phyloP scores from a whole-genome alignment of 2,113 vertebrate species.

The Lynx canadensis region DNA sequence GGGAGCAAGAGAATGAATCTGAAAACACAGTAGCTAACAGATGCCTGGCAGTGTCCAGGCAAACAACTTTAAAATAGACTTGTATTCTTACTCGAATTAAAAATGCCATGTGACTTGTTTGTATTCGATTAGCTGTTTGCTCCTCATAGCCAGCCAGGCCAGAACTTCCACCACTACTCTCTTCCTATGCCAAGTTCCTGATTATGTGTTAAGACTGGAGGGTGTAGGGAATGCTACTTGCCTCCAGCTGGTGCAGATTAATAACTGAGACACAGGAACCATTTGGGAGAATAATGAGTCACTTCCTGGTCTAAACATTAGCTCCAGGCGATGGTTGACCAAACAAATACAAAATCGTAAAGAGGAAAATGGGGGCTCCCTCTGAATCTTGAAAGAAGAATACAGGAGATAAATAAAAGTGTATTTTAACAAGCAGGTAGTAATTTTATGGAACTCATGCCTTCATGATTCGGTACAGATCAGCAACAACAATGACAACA shows the following conservation, averaged over 20 bases:
- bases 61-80: conserved; percentile 75
- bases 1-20: not conserved
- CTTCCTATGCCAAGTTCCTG: conserved; percentile 50
- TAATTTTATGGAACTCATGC: not conserved
- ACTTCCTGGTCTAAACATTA: conserved; percentile 45
- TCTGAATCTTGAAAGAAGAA: not conserved
- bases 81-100: conserved; percentile 72
- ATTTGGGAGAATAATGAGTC: conserved; percentile 60
- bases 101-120: conserved; percentile 67
- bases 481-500: not conserved
- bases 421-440: conserved; percentile 17
- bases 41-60: conserved; percentile 62
- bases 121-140: conserved; percentile 66
- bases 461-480: not conserved
- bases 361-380: not conserved
- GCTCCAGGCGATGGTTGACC: conserved; percentile 33
- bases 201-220: conserved; percentile 31
- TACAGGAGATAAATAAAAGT: not conserved
- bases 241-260: conserved; percentile 49
- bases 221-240: conserved; percentile 10
- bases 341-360: conserved; percentile 60
- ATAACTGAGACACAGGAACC: conserved; percentile 49
- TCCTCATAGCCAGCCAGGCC: conserved; percentile 28
- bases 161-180: not conserved
- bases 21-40: conserved; percentile 51